Conservation (phyloP, 2,113 vertebrate species). For the Clinocottus analis region DNA sequence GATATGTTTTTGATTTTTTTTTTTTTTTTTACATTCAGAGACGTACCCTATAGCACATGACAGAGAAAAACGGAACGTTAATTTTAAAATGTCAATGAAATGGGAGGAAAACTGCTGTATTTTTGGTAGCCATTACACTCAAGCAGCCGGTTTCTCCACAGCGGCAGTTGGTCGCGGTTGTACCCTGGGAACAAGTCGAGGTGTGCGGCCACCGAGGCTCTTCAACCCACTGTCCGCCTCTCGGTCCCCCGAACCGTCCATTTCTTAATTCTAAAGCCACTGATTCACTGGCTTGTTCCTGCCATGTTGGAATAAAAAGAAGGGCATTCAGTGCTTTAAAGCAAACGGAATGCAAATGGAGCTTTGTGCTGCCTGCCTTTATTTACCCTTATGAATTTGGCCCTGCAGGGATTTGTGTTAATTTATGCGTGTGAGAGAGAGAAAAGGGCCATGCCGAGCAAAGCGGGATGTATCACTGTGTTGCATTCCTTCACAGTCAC, state of each 20-base stretch:
- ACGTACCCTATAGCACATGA: too few species aligned
- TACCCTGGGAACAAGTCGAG: slow-evolving; percentile 38
- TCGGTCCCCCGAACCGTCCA: slow-evolving; percentile 3
- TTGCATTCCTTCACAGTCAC: slow-evolving; percentile 75
- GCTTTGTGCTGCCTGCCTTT: slow-evolving; percentile 4
- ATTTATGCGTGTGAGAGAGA: slow-evolving; percentile 4
- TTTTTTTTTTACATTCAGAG: background rate
- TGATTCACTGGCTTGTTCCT: slow-evolving; percentile 16
- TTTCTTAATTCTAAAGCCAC: background rate
- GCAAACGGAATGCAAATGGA: slow-evolving; percentile 18
- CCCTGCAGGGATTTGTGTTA: background rate
- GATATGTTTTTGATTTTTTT: background rate
- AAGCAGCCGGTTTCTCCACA: background rate
- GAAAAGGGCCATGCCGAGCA: background rate
- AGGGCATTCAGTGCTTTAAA: slow-evolving; percentile 11
- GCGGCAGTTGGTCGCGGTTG: slow-evolving; percentile 13
- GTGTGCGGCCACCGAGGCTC: slow-evolving; percentile 34
- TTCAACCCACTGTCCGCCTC: background rate
- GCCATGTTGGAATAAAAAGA: slow-evolving; percentile 44
- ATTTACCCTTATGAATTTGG: slow-evolving; percentile 19
- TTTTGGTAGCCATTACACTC: slow-evolving; percentile 33
- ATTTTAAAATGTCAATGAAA: background rate
- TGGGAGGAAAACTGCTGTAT: background rate
- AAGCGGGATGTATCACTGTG: slow-evolving; percentile 25
- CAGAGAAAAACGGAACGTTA: background rate